phyloP scores from a whole-genome alignment of 2,888 invertebrate genomes.

The Luperina nickerlii region DNA sequence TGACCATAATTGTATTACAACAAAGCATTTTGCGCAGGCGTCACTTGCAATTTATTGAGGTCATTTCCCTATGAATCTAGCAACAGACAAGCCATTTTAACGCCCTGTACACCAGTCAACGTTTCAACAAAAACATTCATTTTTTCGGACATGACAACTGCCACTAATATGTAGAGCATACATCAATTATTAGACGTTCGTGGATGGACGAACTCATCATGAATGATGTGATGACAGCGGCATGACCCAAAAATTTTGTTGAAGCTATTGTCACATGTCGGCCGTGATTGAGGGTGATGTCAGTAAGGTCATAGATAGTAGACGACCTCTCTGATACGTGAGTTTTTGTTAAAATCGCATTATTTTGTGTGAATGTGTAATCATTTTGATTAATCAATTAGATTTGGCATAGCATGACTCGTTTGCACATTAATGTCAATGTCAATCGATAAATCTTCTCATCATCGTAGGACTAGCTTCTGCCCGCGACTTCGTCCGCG shows the following conservation, averaged over 20 bases:
- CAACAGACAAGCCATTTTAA: neutral
- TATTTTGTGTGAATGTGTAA: conserved; percentile 17
- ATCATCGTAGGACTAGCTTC: no score
- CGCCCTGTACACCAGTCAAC: neutral
- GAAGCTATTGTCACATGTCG: conserved; percentile 60
- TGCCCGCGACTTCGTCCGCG: no score
- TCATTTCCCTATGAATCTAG: conserved; percentile 21
- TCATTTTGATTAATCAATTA: conserved; percentile 3
- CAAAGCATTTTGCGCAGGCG: conserved; percentile 12
- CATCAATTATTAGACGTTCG: conserved; percentile 38
- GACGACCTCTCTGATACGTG: conserved; percentile 58
- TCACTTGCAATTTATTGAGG: conserved; percentile 21
- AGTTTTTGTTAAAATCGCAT: conserved; percentile 33
- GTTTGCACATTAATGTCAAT: neutral
- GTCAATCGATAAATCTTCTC: neutral
- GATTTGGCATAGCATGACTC: conserved; percentile 7
- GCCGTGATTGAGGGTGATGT: conserved; percentile 62
- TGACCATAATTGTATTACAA: neutral
- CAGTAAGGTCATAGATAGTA: conserved; percentile 68
- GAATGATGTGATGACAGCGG: conserved; percentile 40
- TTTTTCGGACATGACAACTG: conserved; percentile 8
- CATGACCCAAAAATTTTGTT: conserved; percentile 64
- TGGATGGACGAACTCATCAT: conserved; percentile 31
- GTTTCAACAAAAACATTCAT: neutral
- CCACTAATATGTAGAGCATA: conserved; percentile 16